Conservation (phyloP, 2,888 invertebrate species). For the Ophion ventricosus region DNA sequence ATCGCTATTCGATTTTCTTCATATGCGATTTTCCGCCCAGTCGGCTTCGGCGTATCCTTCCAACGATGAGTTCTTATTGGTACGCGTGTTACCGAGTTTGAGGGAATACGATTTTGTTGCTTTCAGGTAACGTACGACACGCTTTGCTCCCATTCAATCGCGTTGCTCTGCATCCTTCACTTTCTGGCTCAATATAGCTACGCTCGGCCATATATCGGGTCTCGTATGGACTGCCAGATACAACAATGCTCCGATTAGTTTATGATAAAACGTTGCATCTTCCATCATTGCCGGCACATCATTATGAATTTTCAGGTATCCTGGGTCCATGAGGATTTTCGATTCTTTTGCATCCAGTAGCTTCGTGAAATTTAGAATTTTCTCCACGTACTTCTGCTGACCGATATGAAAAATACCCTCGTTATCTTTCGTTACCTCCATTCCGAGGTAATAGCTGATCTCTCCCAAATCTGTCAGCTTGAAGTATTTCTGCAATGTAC, state of each 20-base stretch:
- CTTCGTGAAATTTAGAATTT: constrained; percentile 46
- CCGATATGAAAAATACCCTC: constrained; percentile 38
- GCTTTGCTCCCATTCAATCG: constrained; percentile 73
- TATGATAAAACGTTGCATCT: constrained; percentile 40
- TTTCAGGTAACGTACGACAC: constrained; percentile 58
- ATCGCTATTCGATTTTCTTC: constrained; percentile 72
- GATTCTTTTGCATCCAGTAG: constrained; percentile 63
- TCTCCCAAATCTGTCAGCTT: constrained; percentile 62
- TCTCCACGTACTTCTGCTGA: constrained; percentile 49
- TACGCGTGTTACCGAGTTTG: constrained; percentile 23
- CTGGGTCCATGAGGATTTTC: constrained; percentile 60
- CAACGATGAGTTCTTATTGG: constrained; percentile 11
- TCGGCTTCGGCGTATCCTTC: constrained; percentile 74
- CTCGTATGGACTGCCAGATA: constrained; percentile 70
- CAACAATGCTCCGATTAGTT: constrained; percentile 56
- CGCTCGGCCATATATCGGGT: constrained; percentile 70
- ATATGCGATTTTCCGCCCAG: constrained; percentile 71
- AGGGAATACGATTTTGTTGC: constrained; percentile 59
- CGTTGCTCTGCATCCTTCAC: constrained; percentile 65
- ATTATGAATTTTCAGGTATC: constrained; percentile 50
- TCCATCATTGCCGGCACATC: constrained; percentile 16
- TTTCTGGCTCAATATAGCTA: constrained; percentile 69
- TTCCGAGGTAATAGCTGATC: constrained; percentile 61
- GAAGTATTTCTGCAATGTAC: constrained; percentile 59
- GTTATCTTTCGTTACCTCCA: constrained; percentile 57